A percentile compares a stretch with the other conserved stretches of the same genome.
These are phyloP conservation scores for Norana najaformis DNA, from an alignment of 2,888 invertebrate species.

Conservation along the genomic window DNA sequence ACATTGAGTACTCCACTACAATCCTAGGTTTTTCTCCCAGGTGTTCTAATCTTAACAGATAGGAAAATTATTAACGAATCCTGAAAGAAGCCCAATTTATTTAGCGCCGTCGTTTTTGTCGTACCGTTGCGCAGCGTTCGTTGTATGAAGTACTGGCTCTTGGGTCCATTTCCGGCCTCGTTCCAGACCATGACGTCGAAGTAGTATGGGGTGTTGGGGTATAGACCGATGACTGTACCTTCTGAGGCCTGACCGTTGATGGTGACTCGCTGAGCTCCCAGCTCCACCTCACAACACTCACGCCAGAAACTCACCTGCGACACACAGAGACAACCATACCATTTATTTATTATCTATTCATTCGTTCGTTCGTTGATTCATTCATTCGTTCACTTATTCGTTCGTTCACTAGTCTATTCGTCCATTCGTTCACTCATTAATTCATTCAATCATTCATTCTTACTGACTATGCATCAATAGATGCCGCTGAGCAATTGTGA, in stretches of 20 bases:
- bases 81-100: background rate
- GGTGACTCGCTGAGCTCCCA: conserved; percentile 68
- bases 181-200: conserved; percentile 93
- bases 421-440: too few species aligned
- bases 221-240: conserved; percentile 88
- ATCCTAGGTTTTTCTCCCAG: too few species aligned
- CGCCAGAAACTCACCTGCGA: conserved; percentile 86
- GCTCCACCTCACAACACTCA: conserved; percentile 70
- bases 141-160: conserved; percentile 82
- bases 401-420: background rate
- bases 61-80: too few species aligned
- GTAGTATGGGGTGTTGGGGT: conserved; percentile 88
- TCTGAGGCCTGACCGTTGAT: conserved; percentile 76
- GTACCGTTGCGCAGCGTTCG: conserved; percentile 60
- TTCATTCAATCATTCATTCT: too few species aligned
- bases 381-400: background rate
- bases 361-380: background rate
- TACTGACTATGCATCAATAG: too few species aligned
- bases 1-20: too few species aligned
- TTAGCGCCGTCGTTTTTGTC: background rate
- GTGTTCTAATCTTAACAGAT: too few species aligned
- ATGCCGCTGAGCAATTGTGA: too few species aligned
- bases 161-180: conserved; percentile 92
- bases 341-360: background rate
- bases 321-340: background rate